Percentiles rank a stretch among this genome's conserved stretches.
Evolutionary conservation across 1,140 invertebrate genomes (phyloP).

Genomic region (Hycleus cichorii): DNA sequence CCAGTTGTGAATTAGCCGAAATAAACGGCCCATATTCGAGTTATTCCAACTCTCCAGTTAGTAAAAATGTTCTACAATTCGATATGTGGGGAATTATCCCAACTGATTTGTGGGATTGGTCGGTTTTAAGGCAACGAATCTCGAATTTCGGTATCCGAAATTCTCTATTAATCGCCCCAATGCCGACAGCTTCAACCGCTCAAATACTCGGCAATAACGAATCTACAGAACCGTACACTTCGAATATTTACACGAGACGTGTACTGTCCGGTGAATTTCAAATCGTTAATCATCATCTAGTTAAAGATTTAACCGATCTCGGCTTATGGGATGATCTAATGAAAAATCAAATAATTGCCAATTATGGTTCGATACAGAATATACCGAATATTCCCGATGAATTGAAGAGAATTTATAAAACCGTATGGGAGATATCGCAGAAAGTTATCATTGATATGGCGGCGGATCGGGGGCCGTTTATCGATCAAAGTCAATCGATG

Average conservation of each 20-base stretch:
- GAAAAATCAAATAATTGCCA: conserved; percentile 89
- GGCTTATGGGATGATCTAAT: conserved; percentile 94
- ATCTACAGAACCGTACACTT: conserved; percentile 96
- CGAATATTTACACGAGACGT: conserved; percentile 91
- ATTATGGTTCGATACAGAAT: conserved; percentile 90
- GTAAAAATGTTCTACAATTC: conserved; percentile 94
- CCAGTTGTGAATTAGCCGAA: conserved; percentile 92
- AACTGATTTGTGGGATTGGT: conserved; percentile 87
- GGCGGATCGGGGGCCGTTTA: conserved; percentile 93
- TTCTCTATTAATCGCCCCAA: conserved; percentile 90
- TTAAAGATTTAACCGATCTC: conserved; percentile 85
- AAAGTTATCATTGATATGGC: conserved; percentile 95
- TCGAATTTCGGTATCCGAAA: conserved; percentile 88
- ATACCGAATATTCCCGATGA: conserved; percentile 84
- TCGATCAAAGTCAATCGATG: conserved; percentile 97
- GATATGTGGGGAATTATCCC: conserved; percentile 97
- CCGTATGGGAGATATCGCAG: conserved; percentile 98
- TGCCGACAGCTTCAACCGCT: conserved; percentile 98
- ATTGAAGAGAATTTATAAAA: conserved; percentile 90
- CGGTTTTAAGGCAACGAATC: conserved; percentile 75
- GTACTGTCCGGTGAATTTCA: conserved; percentile 87
- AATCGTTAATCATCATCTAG: conserved; percentile 94
- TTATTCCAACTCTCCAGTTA: conserved; percentile 88
- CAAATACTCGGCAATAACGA: conserved; percentile 99
- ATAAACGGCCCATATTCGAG: conserved; percentile 75